A percentile compares a stretch with the other conserved stretches of the same genome.
These are phyloP conservation scores for Bombus impatiens DNA, from an alignment of 1,140 invertebrate species.

Conservation along the genomic window DNA sequence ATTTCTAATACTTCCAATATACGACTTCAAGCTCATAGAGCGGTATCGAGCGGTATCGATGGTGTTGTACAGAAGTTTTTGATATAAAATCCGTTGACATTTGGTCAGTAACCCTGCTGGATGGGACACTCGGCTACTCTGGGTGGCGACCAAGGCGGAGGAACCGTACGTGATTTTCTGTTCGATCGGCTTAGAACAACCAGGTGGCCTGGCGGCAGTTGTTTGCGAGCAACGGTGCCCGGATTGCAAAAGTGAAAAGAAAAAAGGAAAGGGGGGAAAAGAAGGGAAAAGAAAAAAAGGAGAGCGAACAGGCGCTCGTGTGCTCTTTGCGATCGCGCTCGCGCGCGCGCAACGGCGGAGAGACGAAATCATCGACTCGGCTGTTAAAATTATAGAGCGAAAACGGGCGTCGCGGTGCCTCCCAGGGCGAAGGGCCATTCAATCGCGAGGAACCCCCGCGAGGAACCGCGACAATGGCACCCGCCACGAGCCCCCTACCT, in stretches of 20 bases:
- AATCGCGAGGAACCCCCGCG: slow-evolving; percentile 78
- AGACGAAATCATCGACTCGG: slow-evolving; percentile 75
- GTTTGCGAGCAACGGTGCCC: slow-evolving; percentile 74
- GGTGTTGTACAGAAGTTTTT: background rate
- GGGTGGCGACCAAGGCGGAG: slow-evolving; percentile 22
- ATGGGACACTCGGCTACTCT: background rate
- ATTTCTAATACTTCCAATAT: too few species aligned
- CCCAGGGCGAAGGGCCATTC: slow-evolving; percentile 80
- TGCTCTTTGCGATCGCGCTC: background rate
- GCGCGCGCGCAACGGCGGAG: slow-evolving; percentile 18
- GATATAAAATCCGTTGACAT: background rate
- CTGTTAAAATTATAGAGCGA: slow-evolving; percentile 81
- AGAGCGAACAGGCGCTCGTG: background rate
- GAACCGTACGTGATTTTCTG: slow-evolving; percentile 54
- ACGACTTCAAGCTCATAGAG: background rate
- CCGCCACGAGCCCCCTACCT: slow-evolving; percentile 56
- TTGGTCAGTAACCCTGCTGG: background rate
- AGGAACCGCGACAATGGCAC: slow-evolving; percentile 69
- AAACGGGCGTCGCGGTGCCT: slow-evolving; percentile 79
- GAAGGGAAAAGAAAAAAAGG: slow-evolving; percentile 4
- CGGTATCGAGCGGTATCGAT: background rate
- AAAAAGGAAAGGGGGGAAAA: slow-evolving; percentile 4
- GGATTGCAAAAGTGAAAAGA: slow-evolving; percentile 48
- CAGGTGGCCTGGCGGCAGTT: slow-evolving; percentile 75
- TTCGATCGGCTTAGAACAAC: slow-evolving; percentile 70